Percentiles rank a stretch among this genome's conserved stretches.
phyloP scores from a whole-genome alignment of 2,888 invertebrate species.

The Barypeithes pellucidus region DNA sequence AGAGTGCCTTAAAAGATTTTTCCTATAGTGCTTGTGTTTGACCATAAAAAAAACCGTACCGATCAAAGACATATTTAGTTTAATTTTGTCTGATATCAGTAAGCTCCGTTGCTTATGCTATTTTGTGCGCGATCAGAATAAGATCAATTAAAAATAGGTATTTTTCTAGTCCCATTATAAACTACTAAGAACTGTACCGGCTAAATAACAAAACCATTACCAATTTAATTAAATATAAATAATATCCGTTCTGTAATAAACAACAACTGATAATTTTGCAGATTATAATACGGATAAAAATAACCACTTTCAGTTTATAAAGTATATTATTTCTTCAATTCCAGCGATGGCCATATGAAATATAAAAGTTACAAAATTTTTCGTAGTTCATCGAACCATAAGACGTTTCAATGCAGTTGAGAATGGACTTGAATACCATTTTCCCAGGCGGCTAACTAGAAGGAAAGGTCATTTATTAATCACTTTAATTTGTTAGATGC shows the following conservation, averaged over 20 bases:
- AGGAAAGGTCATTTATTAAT: slow-evolving; percentile 44
- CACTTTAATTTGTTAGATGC: slow-evolving; percentile 38
- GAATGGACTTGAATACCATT: slow-evolving; percentile 25
- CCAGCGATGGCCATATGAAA: slow-evolving; percentile 23
- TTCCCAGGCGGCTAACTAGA: slow-evolving; percentile 23
- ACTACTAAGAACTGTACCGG: background rate
- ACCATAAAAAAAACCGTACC: too few species aligned
- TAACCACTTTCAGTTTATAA: slow-evolving; percentile 11
- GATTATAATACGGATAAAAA: slow-evolving; percentile 8
- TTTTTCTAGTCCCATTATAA: too few species aligned
- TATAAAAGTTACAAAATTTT: slow-evolving; percentile 30
- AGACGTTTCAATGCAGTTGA: slow-evolving; percentile 33
- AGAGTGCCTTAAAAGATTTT: too few species aligned
- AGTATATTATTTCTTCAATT: slow-evolving; percentile 1
- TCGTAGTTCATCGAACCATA: slow-evolving; percentile 39
- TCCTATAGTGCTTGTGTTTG: too few species aligned
- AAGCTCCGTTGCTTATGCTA: too few species aligned
- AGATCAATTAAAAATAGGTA: too few species aligned
- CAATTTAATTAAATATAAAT: background rate
- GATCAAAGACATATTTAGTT: too few species aligned
- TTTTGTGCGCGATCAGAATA: too few species aligned
- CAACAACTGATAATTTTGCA: background rate
- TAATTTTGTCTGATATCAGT: too few species aligned
- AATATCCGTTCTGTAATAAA: background rate
- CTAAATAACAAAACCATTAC: background rate